Percentiles rank a stretch among this genome's conserved stretches.
Conservation (phyloP, 2,797 vertebrate species). For the Hylomyscus alleni region DNA sequence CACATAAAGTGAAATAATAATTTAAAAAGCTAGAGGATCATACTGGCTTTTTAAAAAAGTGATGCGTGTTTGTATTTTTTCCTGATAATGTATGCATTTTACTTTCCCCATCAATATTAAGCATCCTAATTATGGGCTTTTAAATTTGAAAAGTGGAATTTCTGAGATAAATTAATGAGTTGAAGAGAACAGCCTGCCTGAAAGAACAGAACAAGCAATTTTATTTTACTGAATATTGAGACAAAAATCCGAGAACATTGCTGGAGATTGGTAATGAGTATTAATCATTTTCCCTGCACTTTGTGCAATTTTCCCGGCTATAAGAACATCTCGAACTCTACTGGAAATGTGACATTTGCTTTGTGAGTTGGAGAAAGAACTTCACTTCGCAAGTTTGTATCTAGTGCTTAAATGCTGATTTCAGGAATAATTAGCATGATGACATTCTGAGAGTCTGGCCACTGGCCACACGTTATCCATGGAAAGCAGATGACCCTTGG, state of each 20-base stretch:
- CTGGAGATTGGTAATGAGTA: slow-evolving; percentile 71
- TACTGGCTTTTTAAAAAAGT: background rate
- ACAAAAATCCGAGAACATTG: slow-evolving; percentile 75
- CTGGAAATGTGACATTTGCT: slow-evolving; percentile 62
- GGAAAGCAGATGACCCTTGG: background rate
- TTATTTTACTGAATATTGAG: slow-evolving; percentile 77
- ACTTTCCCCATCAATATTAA: slow-evolving; percentile 61
- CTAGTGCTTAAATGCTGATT: slow-evolving; percentile 50
- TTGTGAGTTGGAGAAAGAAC: slow-evolving; percentile 63
- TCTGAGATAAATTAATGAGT: slow-evolving; percentile 67
- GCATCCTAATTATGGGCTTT: slow-evolving; percentile 69
- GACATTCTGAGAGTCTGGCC: slow-evolving; percentile 28
- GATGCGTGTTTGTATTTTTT: slow-evolving; percentile 64
- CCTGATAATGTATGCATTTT: slow-evolving; percentile 58
- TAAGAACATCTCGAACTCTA: slow-evolving; percentile 69
- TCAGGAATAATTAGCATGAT: slow-evolving; percentile 52
- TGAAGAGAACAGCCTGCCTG: slow-evolving; percentile 57
- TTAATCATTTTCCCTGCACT: slow-evolving; percentile 72
- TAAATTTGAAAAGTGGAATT: slow-evolving; percentile 72
- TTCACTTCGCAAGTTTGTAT: slow-evolving; percentile 43
- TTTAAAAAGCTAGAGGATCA: background rate
- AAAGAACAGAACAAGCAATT: slow-evolving; percentile 77
- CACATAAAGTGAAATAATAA: background rate
- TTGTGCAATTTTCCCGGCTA: slow-evolving; percentile 55
- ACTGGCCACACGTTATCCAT: background rate